Evolutionary conservation across 2,113 vertebrate genomes (phyloP), one percentile per base, ranked within the genome.

Genomic region (Glareola pratincola): DNA sequence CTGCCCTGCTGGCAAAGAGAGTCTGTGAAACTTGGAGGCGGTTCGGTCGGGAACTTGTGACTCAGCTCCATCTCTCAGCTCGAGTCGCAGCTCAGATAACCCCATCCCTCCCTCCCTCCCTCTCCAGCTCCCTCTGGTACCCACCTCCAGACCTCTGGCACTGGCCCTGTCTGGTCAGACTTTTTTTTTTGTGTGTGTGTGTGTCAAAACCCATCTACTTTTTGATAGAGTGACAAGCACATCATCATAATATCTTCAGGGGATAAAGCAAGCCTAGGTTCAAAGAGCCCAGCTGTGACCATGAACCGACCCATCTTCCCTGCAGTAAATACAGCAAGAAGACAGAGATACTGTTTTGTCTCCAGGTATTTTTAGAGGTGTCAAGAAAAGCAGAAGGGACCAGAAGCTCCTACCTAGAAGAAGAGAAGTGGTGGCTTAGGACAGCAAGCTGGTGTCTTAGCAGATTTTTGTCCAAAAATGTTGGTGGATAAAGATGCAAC

Each of bases 271-370:
- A 90, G 24, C 41, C 59, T n/a, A 57, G 7, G 12, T 64, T 90
- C 62, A 80, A 73, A 83, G 57, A 83, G 18, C 34, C 39, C 62
- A 56, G 56, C 29, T 67, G 43, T 50, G 60, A 50, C 32, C 4
- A 14, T 9, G 22, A 86, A 16, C 26, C 0, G 2, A n/a, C 23
- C 29, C 1, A 2, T 57, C n/a, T 75, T 85, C 39, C 39, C 30
- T 63, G n/a, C 7, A 71, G 22, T 30, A 36, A 72, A 19, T 8
- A 23, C 53, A 93, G 14, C 27, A 56, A 73, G 47, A 54, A 34
- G 18, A 83, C 2, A 68, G 45, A 71, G 34, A 56, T 18, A 19
- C 12, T 0, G 0, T 36, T 22, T 2, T 2, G 4, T 41, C 18
- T 88, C 45, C 20, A 34, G 63, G 14, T 77, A 50, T 54, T 71